Percentiles rank a stretch among this genome's conserved stretches.
These are phyloP conservation scores for Hyles euphorbiae DNA, from an alignment of 1,140 invertebrate genomes.

Conservation along the genomic window DNA sequence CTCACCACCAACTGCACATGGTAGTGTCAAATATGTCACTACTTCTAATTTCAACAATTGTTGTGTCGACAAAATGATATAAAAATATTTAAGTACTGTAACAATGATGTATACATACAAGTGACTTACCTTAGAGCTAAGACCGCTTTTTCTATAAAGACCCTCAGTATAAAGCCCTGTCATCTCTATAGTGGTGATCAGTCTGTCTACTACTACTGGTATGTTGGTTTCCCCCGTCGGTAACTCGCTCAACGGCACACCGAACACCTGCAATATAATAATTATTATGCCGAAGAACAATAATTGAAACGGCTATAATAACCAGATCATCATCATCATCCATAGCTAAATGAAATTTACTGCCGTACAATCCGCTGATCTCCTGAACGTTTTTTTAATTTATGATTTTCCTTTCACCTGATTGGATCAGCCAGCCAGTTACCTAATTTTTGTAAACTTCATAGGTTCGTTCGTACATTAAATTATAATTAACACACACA, in stretches of 20 bases:
- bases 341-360: not conserved
- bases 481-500: no score
- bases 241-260: constrained; percentile 82
- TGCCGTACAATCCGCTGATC: not conserved
- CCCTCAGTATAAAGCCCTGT: constrained; percentile 94
- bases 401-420: constrained; percentile 1
- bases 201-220: constrained; percentile 89
- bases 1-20: no score
- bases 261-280: constrained; percentile 82
- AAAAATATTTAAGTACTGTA: no score
- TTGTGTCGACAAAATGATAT: no score
- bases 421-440: not conserved
- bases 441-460: no score
- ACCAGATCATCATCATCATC: not conserved
- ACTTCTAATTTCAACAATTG: no score
- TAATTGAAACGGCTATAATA: not conserved
- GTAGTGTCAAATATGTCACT: no score
- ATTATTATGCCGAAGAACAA: no score
- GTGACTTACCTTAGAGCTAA: constrained; percentile 80
- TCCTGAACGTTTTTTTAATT: no score
- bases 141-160: constrained; percentile 94
- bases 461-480: no score
- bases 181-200: constrained; percentile 94
- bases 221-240: constrained; percentile 88
- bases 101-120: no score